Evolutionary conservation across 1,140 invertebrate species (phyloP).

Genomic region (Aporrectodea caliginosa): DNA sequence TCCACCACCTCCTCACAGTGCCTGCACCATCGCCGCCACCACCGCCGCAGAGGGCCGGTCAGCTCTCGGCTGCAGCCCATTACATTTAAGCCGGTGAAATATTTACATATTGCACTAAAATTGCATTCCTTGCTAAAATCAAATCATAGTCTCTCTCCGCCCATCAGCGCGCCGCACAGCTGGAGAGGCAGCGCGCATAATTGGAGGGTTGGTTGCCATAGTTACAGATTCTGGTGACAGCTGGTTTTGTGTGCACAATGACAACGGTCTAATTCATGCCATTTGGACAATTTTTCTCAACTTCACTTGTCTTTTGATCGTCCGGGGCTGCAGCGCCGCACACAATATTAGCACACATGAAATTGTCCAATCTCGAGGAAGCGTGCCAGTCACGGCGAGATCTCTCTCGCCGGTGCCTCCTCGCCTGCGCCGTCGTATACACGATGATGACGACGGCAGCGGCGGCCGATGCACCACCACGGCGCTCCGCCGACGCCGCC

Average conservation of each 20-base stretch:
- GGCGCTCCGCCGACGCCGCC: too few species aligned
- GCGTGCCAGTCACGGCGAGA: neutral
- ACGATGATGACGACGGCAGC: neutral
- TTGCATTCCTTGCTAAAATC: neutral
- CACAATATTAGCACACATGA: constrained; percentile 2
- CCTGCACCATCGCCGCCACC: too few species aligned
- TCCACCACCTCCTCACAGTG: neutral
- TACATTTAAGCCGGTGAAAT: neutral
- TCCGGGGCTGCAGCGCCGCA: neutral
- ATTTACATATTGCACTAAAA: neutral
- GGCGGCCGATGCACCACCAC: too few species aligned
- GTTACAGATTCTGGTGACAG: neutral
- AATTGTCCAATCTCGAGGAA: neutral
- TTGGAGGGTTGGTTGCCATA: neutral
- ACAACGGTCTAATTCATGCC: neutral
- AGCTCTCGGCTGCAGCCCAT: neutral
- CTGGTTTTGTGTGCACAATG: constrained; percentile 2
- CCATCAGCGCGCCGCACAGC: neutral
- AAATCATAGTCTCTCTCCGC: neutral
- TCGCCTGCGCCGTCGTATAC: neutral
- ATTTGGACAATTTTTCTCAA: constrained; percentile 3
- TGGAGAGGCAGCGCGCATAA: neutral
- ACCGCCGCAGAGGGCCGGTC: neutral
- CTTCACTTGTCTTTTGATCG: neutral
- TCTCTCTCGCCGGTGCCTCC: neutral